phyloP scores from a whole-genome alignment of 1,140 invertebrate species.

The Delia radicum region DNA sequence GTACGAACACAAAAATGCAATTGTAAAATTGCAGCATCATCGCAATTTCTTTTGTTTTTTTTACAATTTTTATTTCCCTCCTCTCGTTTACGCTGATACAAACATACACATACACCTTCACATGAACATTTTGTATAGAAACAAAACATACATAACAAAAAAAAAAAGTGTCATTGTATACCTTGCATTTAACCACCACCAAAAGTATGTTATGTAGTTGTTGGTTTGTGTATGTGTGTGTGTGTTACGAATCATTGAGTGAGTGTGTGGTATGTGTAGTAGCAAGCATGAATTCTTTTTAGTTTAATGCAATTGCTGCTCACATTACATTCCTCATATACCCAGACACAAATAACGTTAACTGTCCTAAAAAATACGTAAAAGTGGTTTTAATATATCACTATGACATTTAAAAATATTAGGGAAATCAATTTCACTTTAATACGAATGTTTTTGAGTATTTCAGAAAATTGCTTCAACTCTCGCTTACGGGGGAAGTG shows the following conservation, averaged over 20 bases:
- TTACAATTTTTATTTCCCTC: too few species aligned
- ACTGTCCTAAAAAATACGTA: too few species aligned
- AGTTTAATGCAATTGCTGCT: neutral
- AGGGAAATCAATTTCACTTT: too few species aligned
- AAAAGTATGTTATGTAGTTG: neutral
- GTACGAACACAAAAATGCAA: neutral
- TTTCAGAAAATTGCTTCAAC: too few species aligned
- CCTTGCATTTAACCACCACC: neutral
- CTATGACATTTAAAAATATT: too few species aligned
- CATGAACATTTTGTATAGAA: neutral
- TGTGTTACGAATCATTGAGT: neutral
- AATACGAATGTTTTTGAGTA: too few species aligned
- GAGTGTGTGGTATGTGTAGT: neutral
- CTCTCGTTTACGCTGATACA: neutral
- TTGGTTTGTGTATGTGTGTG: neutral
- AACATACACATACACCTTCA: neutral
- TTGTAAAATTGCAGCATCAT: constrained; percentile 4
- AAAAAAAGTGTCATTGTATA: neutral
- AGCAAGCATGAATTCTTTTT: neutral
- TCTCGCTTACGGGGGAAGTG: too few species aligned
- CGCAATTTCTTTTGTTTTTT: neutral
- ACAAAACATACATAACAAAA: neutral
- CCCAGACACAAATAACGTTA: too few species aligned
- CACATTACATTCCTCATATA: neutral
- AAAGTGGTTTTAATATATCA: too few species aligned